Evolutionary conservation across 2,888 invertebrate genomes (phyloP).

Genomic region (Bellardia pandia): DNA sequence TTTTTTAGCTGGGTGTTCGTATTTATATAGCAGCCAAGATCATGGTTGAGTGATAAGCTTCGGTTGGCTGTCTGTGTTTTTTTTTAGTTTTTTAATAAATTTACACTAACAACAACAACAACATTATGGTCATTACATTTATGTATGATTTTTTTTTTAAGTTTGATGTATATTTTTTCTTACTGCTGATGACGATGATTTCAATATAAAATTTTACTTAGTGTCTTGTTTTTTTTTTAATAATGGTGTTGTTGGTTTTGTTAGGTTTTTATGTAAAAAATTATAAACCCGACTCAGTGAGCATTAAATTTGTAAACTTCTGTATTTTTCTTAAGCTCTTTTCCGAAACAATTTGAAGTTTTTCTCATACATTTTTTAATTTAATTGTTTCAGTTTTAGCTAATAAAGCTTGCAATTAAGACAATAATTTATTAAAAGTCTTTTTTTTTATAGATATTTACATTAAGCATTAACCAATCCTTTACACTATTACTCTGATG

Average conservation of each 20-base stretch:
- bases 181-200: constrained; percentile 9
- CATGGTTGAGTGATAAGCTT: constrained; percentile 57
- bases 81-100: constrained; percentile 15
- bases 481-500: no score
- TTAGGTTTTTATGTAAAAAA: neutral
- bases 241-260: neutral
- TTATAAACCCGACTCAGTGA: constrained; percentile 3
- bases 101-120: constrained; percentile 19
- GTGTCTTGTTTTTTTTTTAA: constrained; percentile 1
- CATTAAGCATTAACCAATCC: neutral
- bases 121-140: neutral
- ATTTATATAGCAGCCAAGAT: constrained; percentile 27
- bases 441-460: neutral
- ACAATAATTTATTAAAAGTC: neutral
- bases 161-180: neutral
- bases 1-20: neutral
- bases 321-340: neutral
- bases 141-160: neutral
- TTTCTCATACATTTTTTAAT: neutral
- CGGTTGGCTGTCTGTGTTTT: constrained; percentile 24
- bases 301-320: constrained; percentile 21
- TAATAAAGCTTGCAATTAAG: neutral
- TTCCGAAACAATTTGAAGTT: neutral
- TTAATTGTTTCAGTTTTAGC: neutral
- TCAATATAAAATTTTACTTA: constrained; percentile 25